A percentile compares a stretch with the other conserved stretches of the same genome.
Evolutionary conservation across 53 echinoderm and acorn worm genomes (phyloP).

Genomic region (Crossaster papposus): DNA sequence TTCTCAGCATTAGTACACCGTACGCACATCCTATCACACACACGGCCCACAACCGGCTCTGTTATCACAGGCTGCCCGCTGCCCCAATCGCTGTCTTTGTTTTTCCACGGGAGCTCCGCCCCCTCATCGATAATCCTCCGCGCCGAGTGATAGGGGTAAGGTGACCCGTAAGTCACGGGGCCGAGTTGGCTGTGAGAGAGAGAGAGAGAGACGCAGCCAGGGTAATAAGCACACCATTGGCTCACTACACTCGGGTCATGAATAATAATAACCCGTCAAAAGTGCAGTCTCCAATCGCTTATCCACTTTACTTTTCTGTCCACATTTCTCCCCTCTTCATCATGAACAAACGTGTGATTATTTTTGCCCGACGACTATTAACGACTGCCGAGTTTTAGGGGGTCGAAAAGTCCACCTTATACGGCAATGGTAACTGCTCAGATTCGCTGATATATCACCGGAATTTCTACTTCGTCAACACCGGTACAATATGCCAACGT

Average conservation of each 20-base stretch:
- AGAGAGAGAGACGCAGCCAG: background rate
- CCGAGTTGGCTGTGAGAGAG: background rate
- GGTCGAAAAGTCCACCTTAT: background rate
- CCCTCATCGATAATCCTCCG: constrained; percentile 47
- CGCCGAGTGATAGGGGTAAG: constrained; percentile 33
- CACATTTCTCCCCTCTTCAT: background rate
- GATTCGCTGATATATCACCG: constrained; percentile 27
- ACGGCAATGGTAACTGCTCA: background rate
- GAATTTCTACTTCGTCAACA: constrained; percentile 15
- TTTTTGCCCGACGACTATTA: background rate
- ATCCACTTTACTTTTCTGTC: constrained; percentile 9
- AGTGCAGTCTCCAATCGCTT: constrained; percentile 13
- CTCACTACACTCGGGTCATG: constrained; percentile 24
- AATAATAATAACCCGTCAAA: constrained; percentile 46
- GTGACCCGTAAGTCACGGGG: constrained; percentile 53
- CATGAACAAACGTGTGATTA: constrained; percentile 28
- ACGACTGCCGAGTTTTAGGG: constrained; percentile 7
- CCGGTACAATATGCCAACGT: background rate
- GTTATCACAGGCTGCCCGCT: constrained; percentile 39
- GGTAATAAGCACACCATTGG: constrained; percentile 30
- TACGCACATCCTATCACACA: background rate
- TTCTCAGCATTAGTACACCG: background rate
- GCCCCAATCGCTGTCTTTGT: constrained; percentile 58
- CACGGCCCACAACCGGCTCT: constrained; percentile 24
- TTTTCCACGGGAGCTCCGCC: constrained; percentile 59